Conservation (phyloP, 2,888 invertebrate species). For the Hydriomena furcata region DNA sequence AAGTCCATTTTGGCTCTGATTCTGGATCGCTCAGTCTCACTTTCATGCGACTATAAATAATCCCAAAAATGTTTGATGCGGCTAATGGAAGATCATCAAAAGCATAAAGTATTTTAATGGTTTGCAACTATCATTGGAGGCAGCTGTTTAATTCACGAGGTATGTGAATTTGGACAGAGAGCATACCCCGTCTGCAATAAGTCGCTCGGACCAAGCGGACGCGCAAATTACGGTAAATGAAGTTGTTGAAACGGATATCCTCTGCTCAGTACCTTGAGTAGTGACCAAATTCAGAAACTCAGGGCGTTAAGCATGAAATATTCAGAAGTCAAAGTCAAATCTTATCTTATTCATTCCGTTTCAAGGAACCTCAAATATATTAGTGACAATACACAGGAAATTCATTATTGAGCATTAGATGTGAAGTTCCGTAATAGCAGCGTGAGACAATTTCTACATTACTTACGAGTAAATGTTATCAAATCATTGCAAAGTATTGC, state of each 20-base stretch:
- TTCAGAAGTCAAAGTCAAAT: not conserved
- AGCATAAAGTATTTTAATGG: constrained; percentile 36
- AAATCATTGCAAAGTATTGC: constrained; percentile 12
- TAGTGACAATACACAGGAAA: constrained; percentile 5
- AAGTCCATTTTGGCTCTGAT: constrained; percentile 29
- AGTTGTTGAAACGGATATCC: constrained; percentile 40
- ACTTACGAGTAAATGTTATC: constrained; percentile 1
- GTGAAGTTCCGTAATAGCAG: constrained; percentile 1
- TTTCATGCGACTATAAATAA: constrained; percentile 31
- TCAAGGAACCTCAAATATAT: not conserved
- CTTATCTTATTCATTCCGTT: not conserved
- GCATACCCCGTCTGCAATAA: constrained; percentile 26
- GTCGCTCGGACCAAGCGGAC: constrained; percentile 34
- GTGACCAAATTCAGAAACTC: constrained; percentile 29
- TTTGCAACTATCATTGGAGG: constrained; percentile 23
- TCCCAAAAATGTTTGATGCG: constrained; percentile 33
- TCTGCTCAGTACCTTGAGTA: constrained; percentile 27
- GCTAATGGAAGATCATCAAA: constrained; percentile 39
- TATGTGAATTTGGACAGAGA: constrained; percentile 22
- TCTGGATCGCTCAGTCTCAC: constrained; percentile 22
- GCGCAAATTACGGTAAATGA: constrained; percentile 40
- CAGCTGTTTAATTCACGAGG: constrained; percentile 8
- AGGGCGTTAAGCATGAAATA: not conserved
- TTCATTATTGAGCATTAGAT: constrained; percentile 3
- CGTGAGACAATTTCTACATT: constrained; percentile 3